A percentile compares a stretch with the other conserved stretches of the same genome.
Conservation (phyloP, 2,888 invertebrate genomes). For the Aphodius granarius region DNA sequence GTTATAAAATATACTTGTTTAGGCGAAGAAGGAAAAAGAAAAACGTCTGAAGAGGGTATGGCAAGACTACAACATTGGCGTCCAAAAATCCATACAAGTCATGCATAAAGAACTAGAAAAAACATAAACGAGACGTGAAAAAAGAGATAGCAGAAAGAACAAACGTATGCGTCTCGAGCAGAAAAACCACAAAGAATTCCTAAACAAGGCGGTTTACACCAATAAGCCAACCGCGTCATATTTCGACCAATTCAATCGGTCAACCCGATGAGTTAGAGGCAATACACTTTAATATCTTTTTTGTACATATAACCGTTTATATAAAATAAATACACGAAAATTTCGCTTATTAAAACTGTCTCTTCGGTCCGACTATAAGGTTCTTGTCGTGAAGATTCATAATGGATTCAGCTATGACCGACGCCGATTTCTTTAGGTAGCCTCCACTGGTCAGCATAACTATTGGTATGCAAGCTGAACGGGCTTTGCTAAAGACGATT, state of each 20-base stretch:
- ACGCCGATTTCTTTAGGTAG: constrained; percentile 75
- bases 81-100: constrained; percentile 67
- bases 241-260: constrained; percentile 86
- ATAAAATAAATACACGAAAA: constrained; percentile 8
- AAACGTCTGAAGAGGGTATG: constrained; percentile 69
- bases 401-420: constrained; percentile 83
- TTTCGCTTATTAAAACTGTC: not conserved
- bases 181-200: constrained; percentile 71
- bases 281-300: not conserved
- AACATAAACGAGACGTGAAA: constrained; percentile 62
- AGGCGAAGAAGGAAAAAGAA: constrained; percentile 63
- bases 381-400: constrained; percentile 69
- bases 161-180: constrained; percentile 74
- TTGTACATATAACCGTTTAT: constrained; percentile 13
- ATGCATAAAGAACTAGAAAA: constrained; percentile 67
- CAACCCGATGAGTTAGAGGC: constrained; percentile 85
- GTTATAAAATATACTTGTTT: not conserved
- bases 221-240: constrained; percentile 78
- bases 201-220: constrained; percentile 73
- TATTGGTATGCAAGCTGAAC: constrained; percentile 67
- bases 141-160: constrained; percentile 70
- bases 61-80: constrained; percentile 70
- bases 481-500: constrained; percentile 75
- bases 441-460: constrained; percentile 90
- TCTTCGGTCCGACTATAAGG: constrained; percentile 53